Evolutionary conservation across 1,140 invertebrate genomes (phyloP), one percentile per base, ranked within the genome.

Genomic region (Eriocheir sinensis): DNA sequence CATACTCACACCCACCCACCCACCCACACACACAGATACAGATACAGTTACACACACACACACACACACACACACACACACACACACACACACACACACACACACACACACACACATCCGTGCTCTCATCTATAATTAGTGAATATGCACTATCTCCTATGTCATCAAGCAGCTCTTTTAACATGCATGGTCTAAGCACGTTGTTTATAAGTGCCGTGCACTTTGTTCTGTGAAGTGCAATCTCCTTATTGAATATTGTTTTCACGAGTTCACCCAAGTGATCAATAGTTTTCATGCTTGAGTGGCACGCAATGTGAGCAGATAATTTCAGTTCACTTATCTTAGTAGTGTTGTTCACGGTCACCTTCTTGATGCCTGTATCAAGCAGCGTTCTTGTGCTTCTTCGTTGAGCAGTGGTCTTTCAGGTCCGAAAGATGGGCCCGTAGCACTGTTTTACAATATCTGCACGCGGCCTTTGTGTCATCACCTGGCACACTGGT

Each of bases 261-360:
- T 81, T 81, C 80, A 81, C 27, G n/a, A 27, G 80, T 81, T 81
- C 80, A 81, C 80, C 80, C 80, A 81, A 34, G 34, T 81, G 80
- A 81, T 81, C 80, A 81, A 81, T 81, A 30, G 80, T 81, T 30
- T 21, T 81, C 34, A 81, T 30, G 80, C 80, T 81, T 81, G 80
- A 81, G n/a, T 81, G 80, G 34, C 80, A 81, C 3, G 80, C 80
- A 81, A 81, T 81, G 34, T 81, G 80, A 3, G 80, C 80, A 4
- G 80, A 81, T 81, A 81, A 81, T 81, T 34, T 81, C n/a, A 81
- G 80, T 34, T 81, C 80, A n/a, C n/a, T 6, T 30, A 81, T 81
- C 34, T 81, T 81, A 4, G 34, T 34, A 81, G n/a, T 81, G 27
- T 34, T 81, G 27, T 81, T 34, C 3, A 81, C 80, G 4, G 34